phyloP scores from a whole-genome alignment of 2,888 invertebrate genomes.

The Chironomus riparius region DNA sequence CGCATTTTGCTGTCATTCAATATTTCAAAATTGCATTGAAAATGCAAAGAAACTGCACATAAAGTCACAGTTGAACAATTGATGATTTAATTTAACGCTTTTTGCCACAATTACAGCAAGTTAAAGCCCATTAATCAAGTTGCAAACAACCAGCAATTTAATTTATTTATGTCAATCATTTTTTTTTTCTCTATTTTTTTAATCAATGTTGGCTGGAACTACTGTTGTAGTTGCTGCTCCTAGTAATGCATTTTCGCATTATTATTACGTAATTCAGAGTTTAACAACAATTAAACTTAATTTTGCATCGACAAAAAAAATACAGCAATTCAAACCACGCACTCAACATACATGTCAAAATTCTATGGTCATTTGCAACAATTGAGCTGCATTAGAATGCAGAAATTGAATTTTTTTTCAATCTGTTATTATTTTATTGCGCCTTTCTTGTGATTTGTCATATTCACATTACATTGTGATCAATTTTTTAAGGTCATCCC shows the following conservation, averaged over 20 bases:
- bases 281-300: too few relatives aligned
- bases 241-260: background rate
- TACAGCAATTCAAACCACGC: background rate
- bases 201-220: too few relatives aligned
- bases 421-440: too few relatives aligned
- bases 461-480: too few relatives aligned
- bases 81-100: conserved; percentile 22
- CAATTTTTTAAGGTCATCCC: too few relatives aligned
- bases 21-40: background rate
- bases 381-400: too few relatives aligned
- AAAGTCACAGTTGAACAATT: conserved; percentile 5
- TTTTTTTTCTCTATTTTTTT: background rate
- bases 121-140: conserved; percentile 19
- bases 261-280: too few relatives aligned
- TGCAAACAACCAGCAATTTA: background rate
- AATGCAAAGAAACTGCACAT: background rate
- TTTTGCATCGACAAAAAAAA: too few relatives aligned
- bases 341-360: background rate
- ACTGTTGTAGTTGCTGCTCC: background rate
- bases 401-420: too few relatives aligned
- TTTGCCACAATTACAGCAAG: background rate
- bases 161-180: conserved; percentile 11
- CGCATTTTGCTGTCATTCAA: background rate
- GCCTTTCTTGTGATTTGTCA: too few relatives aligned
- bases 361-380: too few relatives aligned